Evolutionary conservation across 2,797 vertebrate genomes (phyloP).

Genomic region (Coluber constrictor): DNA sequence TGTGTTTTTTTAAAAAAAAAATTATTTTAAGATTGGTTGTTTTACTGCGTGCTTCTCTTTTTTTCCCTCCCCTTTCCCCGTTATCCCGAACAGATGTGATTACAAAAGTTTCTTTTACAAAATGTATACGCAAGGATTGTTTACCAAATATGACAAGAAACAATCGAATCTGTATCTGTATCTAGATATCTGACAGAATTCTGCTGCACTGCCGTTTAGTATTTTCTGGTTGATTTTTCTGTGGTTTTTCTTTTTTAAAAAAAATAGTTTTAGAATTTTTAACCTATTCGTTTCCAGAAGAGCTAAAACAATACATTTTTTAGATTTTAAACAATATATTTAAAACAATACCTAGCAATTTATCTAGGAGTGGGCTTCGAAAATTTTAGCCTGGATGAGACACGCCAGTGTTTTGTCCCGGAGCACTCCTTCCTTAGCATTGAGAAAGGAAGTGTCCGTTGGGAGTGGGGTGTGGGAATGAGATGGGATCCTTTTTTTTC

Average conservation of each 20-base stretch:
- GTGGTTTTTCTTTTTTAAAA: not conserved
- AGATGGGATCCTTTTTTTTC: not conserved
- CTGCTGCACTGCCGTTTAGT: not conserved
- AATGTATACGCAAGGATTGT: not conserved
- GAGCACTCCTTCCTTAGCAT: not conserved
- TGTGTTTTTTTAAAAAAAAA: not conserved
- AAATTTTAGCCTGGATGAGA: not conserved
- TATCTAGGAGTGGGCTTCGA: too few relatives aligned
- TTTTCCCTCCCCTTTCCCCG: not conserved
- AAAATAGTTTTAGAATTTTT: not conserved
- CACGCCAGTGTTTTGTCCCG: not conserved
- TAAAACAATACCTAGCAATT: too few relatives aligned
- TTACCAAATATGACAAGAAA: not conserved
- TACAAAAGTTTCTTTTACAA: not conserved
- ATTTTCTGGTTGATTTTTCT: not conserved
- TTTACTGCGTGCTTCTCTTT: conserved; percentile 21
- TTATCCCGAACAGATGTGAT: not conserved
- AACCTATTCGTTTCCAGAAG: not conserved
- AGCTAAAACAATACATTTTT: not conserved
- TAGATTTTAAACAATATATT: too few relatives aligned
- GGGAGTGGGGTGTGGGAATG: not conserved
- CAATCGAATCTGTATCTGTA: not conserved
- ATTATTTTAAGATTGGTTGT: not conserved
- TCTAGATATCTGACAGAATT: not conserved
- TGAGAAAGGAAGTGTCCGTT: not conserved